Conservation (phyloP, 2,888 invertebrate species). For the Drosophila kanekoi region DNA sequence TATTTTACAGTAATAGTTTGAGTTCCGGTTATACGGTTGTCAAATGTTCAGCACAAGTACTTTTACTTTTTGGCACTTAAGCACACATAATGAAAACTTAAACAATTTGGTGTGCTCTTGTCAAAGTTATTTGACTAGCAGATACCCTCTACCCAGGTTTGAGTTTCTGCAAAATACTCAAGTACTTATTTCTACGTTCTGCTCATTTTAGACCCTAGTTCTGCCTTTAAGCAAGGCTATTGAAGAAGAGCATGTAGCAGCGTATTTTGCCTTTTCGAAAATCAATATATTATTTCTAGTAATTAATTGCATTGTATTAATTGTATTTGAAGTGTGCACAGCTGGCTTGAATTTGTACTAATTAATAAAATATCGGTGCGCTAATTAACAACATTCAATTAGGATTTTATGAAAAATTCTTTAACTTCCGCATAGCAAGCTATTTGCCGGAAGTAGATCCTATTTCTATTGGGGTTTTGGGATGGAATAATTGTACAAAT, state of each 20-base stretch:
- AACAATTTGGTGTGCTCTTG: neutral
- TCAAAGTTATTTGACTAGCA: neutral
- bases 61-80: slow-evolving; percentile 20
- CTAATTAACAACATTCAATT: too few species aligned
- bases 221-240: too few species aligned
- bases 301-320: too few species aligned
- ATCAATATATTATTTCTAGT: too few species aligned
- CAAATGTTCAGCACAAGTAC: slow-evolving; percentile 6
- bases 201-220: too few species aligned
- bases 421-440: slow-evolving; percentile 40
- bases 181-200: too few species aligned
- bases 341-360: neutral
- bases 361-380: neutral
- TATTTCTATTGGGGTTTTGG: neutral
- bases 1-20: neutral
- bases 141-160: too few species aligned
- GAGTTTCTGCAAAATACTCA: too few species aligned
- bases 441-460: slow-evolving; percentile 13
- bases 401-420: neutral
- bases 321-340: neutral
- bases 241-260: too few species aligned
- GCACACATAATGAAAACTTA: neutral
- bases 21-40: neutral
- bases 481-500: too few species aligned
- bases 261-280: too few species aligned